phyloP scores from a whole-genome alignment of 2,888 invertebrate genomes.

The Pseudococcus jackbeardsleyi region DNA sequence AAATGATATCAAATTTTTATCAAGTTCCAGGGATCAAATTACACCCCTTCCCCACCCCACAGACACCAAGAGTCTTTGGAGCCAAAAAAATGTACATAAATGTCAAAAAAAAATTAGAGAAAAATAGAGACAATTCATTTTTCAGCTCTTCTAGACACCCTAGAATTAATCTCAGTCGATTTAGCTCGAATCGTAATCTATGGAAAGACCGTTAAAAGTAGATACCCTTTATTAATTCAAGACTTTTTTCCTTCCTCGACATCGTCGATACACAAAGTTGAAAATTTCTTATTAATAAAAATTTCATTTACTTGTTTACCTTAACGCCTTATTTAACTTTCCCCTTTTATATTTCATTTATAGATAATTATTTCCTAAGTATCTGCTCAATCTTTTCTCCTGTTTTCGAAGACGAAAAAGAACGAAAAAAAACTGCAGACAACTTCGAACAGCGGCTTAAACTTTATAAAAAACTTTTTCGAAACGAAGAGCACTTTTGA shows the following conservation, averaged over 20 bases:
- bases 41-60: no score
- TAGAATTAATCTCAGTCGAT: background rate
- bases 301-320: conserved; percentile 44
- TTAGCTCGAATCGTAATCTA: background rate
- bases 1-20: no score
- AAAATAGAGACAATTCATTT: no score
- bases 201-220: background rate
- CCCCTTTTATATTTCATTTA: conserved; percentile 48
- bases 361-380: conserved; percentile 32
- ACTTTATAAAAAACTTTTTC: conserved; percentile 27
- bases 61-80: no score
- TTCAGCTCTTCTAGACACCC: no score
- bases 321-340: conserved; percentile 44
- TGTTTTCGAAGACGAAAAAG: background rate
- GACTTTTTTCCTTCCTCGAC: background rate
- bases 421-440: background rate
- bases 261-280: background rate
- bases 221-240: background rate
- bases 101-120: no score
- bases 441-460: background rate
- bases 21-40: no score
- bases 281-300: conserved; percentile 52
- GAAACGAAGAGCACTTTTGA: conserved; percentile 39
- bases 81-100: no score
- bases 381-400: background rate